These are phyloP conservation scores for Gonatopus flavifemur DNA, from an alignment of 1,140 invertebrate species.

Conservation along the genomic window DNA sequence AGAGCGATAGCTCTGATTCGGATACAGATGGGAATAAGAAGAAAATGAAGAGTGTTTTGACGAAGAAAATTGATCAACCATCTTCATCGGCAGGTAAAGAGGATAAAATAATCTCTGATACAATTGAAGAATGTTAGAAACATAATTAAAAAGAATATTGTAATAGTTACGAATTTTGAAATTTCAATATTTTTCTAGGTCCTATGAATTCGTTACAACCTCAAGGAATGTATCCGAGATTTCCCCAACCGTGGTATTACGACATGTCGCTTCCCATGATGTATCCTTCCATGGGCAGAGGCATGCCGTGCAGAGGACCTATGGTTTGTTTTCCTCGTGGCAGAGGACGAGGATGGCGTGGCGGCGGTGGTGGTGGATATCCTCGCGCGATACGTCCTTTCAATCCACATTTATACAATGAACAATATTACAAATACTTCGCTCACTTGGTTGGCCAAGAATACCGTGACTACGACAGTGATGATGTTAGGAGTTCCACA, in stretches of 20 bases:
- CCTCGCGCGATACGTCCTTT: conserved; percentile 25
- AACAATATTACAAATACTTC: conserved; percentile 55
- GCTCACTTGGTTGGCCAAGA: conserved; percentile 49
- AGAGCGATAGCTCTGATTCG: conserved; percentile 29
- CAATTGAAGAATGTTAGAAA: not conserved
- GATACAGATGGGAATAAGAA: conserved; percentile 37
- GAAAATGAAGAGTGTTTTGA: conserved; percentile 43
- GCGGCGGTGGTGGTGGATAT: conserved; percentile 22
- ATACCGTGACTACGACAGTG: conserved; percentile 40
- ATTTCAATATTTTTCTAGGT: not conserved
- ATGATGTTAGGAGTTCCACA: conserved; percentile 51
- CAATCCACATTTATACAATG: conserved; percentile 48
- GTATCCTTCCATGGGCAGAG: conserved; percentile 36
- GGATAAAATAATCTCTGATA: not conserved
- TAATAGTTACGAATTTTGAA: no score
- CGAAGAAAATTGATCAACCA: conserved; percentile 21
- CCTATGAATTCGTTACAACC: conserved; percentile 16
- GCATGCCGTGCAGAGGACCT: conserved; percentile 16
- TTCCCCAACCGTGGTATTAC: conserved; percentile 51
- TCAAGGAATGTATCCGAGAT: conserved; percentile 39
- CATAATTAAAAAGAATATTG: not conserved
- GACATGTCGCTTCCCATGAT: conserved; percentile 41
- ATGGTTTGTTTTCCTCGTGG: conserved; percentile 10
- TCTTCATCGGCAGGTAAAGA: conserved; percentile 32
- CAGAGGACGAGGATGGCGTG: conserved; percentile 30